Evolutionary conservation across 2,797 vertebrate genomes (phyloP).

Genomic region (Schizothorax lantsangensis): DNA sequence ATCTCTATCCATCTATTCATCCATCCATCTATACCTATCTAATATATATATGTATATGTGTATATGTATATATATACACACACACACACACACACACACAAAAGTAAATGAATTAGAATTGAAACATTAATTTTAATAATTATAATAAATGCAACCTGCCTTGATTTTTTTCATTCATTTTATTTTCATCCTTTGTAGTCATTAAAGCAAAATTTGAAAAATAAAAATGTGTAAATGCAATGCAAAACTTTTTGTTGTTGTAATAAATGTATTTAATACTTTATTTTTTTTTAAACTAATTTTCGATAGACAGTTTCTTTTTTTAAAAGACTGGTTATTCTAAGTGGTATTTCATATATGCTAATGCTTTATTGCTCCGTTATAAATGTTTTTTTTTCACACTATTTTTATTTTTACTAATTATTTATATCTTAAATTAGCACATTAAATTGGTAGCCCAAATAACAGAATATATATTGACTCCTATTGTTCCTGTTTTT

Average conservation of each 20-base stretch:
- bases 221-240: background rate
- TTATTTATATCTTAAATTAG: background rate
- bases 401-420: background rate
- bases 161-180: no score
- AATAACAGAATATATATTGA: background rate
- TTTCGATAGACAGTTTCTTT: background rate
- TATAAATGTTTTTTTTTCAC: background rate
- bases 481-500: background rate
- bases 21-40: no score
- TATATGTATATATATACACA: no score
- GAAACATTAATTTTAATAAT: no score
- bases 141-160: no score
- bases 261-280: background rate
- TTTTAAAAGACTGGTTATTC: background rate
- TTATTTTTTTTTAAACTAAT: background rate
- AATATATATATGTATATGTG: no score
- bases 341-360: background rate
- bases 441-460: background rate
- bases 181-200: background rate
- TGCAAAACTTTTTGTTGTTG: background rate
- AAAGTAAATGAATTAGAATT: no score
- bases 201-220: background rate
- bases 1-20: no score
- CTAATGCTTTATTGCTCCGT: background rate
- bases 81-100: no score